Conservation (phyloP, 1,140 invertebrate genomes). For the Drosophila kanapiae region DNA sequence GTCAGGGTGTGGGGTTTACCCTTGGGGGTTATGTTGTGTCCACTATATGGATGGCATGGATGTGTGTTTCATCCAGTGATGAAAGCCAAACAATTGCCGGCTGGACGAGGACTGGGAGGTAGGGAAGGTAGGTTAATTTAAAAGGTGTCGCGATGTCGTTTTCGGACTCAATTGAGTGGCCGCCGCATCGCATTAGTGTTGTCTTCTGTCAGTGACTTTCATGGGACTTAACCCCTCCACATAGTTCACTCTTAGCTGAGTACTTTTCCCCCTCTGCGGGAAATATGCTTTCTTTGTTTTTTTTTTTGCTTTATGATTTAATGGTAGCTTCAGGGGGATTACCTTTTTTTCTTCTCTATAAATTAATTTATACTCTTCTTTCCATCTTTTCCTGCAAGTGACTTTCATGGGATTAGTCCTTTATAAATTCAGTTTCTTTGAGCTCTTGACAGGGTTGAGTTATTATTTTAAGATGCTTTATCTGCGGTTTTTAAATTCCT, state of each 20-base stretch:
- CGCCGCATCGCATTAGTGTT: slow-evolving; percentile 10
- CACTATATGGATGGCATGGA: neutral
- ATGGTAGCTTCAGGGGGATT: neutral
- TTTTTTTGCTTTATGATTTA: neutral
- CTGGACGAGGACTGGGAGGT: neutral
- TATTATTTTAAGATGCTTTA: neutral
- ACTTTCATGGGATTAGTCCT: neutral
- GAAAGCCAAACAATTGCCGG: slow-evolving; percentile 37
- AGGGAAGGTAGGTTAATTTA: slow-evolving; percentile 8
- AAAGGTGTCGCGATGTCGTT: slow-evolving; percentile 33
- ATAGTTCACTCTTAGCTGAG: neutral
- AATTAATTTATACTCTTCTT: neutral
- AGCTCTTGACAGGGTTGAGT: neutral
- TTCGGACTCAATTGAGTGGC: slow-evolving; percentile 15
- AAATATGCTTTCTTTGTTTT: slow-evolving; percentile 1
- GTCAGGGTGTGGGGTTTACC: neutral
- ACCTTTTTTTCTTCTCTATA: neutral
- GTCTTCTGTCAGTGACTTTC: slow-evolving; percentile 3
- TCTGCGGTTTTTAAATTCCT: no score
- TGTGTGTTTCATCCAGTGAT: slow-evolving; percentile 19
- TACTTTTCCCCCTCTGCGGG: neutral
- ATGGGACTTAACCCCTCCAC: neutral
- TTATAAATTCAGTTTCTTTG: neutral
- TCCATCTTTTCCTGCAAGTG: neutral
- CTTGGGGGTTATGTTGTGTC: slow-evolving; percentile 12